Conservation (phyloP, 2,797 vertebrate species). For the Triplophysa bombifrons region DNA sequence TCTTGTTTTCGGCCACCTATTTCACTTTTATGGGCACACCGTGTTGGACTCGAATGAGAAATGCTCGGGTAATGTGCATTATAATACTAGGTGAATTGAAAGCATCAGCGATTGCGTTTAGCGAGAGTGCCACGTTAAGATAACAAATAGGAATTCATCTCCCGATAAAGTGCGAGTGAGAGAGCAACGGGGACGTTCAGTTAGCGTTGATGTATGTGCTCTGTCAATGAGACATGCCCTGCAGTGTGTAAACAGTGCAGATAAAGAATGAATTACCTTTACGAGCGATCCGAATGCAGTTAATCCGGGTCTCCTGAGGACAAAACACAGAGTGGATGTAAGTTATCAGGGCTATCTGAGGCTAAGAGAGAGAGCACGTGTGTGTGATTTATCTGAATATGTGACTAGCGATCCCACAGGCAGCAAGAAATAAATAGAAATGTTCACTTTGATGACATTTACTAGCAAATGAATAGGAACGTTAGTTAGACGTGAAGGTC, state of each 20-base stretch:
- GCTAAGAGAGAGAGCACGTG: background rate
- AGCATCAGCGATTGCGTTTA: background rate
- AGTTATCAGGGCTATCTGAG: conserved; percentile 17
- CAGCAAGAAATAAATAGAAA: conserved; percentile 13
- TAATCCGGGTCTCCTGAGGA: conserved; percentile 88
- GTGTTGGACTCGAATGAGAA: conserved; percentile 6
- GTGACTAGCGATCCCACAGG: conserved; percentile 9
- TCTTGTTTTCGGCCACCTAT: conserved; percentile 20
- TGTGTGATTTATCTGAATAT: conserved; percentile 22
- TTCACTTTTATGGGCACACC: background rate
- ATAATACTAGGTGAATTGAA: conserved; percentile 6
- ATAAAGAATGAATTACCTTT: conserved; percentile 84
- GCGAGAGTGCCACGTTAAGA: conserved; percentile 2
- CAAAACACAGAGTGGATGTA: conserved; percentile 42
- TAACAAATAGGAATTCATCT: conserved; percentile 23
- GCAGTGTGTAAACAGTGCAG: conserved; percentile 17
- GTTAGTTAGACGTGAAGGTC: background rate
- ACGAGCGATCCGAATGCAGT: conserved; percentile 90
- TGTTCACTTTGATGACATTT: conserved; percentile 12
- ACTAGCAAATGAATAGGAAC: conserved; percentile 24
- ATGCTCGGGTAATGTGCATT: background rate
- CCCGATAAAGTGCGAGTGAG: conserved; percentile 27
- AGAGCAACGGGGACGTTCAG: conserved; percentile 12
- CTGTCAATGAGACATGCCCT: conserved; percentile 32
- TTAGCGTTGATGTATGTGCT: conserved; percentile 29